Evolutionary conservation across 2,797 vertebrate genomes (phyloP).

Genomic region (Phataginus tricuspis): DNA sequence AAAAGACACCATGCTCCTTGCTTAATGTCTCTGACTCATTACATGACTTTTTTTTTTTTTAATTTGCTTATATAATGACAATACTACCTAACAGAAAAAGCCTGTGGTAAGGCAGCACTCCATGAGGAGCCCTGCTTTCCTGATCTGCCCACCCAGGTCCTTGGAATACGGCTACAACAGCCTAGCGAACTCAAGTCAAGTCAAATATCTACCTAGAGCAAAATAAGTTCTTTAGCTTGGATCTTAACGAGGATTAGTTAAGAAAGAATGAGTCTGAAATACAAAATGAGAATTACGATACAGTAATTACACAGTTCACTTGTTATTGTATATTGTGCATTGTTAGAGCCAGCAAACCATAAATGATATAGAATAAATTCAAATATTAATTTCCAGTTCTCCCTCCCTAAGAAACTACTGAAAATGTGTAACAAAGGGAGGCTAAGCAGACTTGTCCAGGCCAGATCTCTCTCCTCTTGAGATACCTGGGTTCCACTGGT

Average conservation of each 20-base stretch:
- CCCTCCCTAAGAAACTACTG: not conserved
- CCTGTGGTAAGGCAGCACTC: not conserved
- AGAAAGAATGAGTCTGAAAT: slow-evolving; percentile 51
- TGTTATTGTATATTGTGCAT: not conserved
- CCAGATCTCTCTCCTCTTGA: not conserved
- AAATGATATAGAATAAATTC: not conserved
- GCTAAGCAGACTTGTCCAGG: not conserved
- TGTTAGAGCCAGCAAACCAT: not conserved
- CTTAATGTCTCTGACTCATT: slow-evolving; percentile 30
- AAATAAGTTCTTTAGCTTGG: slow-evolving; percentile 16
- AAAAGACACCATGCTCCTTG: not conserved
- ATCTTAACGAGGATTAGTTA: slow-evolving; percentile 17
- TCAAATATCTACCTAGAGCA: not conserved
- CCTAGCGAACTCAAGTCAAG: not conserved
- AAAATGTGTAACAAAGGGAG: not conserved
- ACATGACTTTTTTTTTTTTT: not conserved
- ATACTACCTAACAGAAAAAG: not conserved
- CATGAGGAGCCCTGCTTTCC: not conserved
- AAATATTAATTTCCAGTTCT: slow-evolving; percentile 50
- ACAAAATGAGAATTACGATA: not conserved
- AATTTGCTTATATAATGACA: slow-evolving; percentile 26
- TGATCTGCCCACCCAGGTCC: not conserved
- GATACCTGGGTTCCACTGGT: not conserved
- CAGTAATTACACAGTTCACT: slow-evolving; percentile 8
- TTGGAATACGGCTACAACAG: not conserved